These are phyloP conservation scores for Boulengerochromis microlepis DNA, from an alignment of 2,113 vertebrate genomes.

Conservation along the genomic window DNA sequence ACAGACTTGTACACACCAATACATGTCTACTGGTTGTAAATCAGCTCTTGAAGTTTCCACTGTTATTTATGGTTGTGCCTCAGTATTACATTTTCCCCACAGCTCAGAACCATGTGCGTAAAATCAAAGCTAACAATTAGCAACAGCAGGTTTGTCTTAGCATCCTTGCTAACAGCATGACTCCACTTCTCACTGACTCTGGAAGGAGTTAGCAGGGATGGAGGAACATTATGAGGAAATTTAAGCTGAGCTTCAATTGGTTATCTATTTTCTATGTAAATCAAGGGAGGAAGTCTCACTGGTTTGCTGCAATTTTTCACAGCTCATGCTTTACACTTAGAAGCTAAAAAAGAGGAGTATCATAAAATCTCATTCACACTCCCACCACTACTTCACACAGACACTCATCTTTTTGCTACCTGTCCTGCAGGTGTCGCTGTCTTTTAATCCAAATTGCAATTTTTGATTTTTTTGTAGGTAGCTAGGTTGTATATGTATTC, in stretches of 20 bases:
- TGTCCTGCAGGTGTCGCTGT: background rate
- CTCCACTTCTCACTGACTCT: background rate
- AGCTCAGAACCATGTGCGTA: background rate
- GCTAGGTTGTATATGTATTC: background rate
- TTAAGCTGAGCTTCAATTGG: background rate
- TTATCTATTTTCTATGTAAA: background rate
- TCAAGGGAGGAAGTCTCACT: background rate
- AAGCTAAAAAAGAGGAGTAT: background rate
- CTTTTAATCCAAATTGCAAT: background rate
- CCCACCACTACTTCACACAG: background rate
- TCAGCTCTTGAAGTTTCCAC: background rate
- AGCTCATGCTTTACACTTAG: background rate
- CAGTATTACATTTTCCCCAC: background rate
- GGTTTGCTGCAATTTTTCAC: background rate
- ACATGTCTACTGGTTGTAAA: background rate
- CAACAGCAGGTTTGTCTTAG: background rate
- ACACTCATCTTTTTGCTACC: background rate
- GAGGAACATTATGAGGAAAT: background rate
- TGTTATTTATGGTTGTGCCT: background rate
- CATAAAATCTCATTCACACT: background rate
- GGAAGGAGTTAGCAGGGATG: background rate
- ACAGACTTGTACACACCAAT: background rate
- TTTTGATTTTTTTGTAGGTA: fast-evolving
- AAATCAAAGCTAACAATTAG: background rate
- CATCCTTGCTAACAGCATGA: background rate